Evolutionary conservation across 2,888 invertebrate genomes (phyloP), one percentile per base, ranked within the genome.

Genomic region (Polydrusus tereticollis): DNA sequence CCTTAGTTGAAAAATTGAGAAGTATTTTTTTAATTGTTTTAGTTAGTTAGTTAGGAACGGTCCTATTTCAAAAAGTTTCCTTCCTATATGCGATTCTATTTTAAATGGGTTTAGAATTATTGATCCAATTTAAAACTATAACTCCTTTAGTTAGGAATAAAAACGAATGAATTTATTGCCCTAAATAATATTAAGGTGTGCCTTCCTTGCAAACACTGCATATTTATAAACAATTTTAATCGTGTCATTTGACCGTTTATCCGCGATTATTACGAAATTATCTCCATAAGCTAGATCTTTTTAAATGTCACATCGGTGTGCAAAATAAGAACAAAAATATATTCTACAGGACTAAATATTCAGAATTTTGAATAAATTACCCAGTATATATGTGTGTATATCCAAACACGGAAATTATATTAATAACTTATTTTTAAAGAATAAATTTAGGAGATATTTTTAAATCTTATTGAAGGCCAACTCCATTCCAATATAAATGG

Each of bases 361-460:
- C 16, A 64, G 18, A 64, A 52, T 21, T 64, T 33, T 20, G 23
- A 63, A 47, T 63, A 50, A 33, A 41, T 58, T 41, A 58, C 14
- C 36, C n/a, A 3, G 38, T 41, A 21, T 21, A 21, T 59, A 14
- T 38, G 50, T n/a, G 26, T n/a, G 38, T 59, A 7, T 41, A 63
- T 21, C 12, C 23, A 52, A 43, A 41, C 36, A 36, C 55, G 65
- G 52, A 65, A 65, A 55, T 57, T 55, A 8, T 55, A 55, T 41
- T 57, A 65, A 52, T 65, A 43, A 26, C 18, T 33, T 63, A 63
- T 63, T 63, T 63, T 50, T 63, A 47, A 33, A 8, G 47, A 47
- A 63, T 60, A 60, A 60, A 52, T 52, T 64, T 64, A 64, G 64
- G 52, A 52, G 50, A 64, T 65, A 65, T 65, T 65, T 65, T 65